Evolutionary conservation across 2,888 invertebrate species (phyloP), one percentile per base, ranked within the genome.

Genomic region (Autographa gamma): DNA sequence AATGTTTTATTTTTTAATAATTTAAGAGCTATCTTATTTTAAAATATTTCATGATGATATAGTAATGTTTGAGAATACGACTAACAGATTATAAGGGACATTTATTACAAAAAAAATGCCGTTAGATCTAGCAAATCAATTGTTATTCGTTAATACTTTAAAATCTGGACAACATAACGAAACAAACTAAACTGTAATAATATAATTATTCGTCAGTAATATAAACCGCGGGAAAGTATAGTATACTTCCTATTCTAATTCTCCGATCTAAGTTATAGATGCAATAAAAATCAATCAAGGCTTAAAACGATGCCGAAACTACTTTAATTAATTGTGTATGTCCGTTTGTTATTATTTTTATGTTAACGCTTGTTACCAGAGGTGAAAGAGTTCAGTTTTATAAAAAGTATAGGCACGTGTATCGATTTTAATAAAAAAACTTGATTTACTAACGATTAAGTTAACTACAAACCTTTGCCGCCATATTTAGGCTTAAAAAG

Each of bases 231-330:
- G 52, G 62, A 71, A 61, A 71, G 69, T 64, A 63, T 60, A 18
- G 41, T 59, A 61, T n/a, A n/a, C 13, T 14, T 70, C 68, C 11
- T 65, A 61, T 43, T 62, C 63, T 70, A 67, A 76, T 71, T 63
- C 48, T n/a, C 31, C 60, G 34, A 25, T 69, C 66, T 59, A 63
- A 77, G 61, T 41, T 66, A 81, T 81, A 63, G 67, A 72, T 52
- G 79, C 76, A 77, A 83, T 83, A 83, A 83, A 83, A 83, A 76
- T 83, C 83, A 83, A 83, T 83, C 77, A 83, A 80, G 63, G 14
- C 25, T 67, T 31, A 14, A 76, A 71, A 54, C 54, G 19, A 52
- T 81, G 83, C 81, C 83, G 79, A 70, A 76, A 76, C 76, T 18
- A 71, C 13, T 74, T 77, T 74, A 75, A 83, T 83, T 81, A 83